Evolutionary conservation across 2,113 vertebrate genomes (phyloP).

Genomic region (Hassar affinis): DNA sequence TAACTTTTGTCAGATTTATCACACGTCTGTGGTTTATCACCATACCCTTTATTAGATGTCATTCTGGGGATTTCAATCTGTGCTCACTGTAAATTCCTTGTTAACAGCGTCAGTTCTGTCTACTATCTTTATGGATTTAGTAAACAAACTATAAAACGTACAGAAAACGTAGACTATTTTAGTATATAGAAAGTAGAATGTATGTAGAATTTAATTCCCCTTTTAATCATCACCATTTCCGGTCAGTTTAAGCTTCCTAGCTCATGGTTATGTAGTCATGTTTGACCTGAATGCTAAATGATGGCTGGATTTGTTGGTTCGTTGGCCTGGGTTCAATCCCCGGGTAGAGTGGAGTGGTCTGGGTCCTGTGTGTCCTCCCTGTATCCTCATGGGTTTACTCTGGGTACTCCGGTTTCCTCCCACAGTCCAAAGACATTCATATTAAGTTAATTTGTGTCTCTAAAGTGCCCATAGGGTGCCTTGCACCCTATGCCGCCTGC

Average conservation of each 20-base stretch:
- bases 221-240: background rate
- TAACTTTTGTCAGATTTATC: conserved; percentile 8
- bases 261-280: background rate
- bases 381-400: no score
- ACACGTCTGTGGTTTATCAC: background rate
- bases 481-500: no score
- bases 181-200: no score
- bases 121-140: background rate
- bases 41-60: background rate
- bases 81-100: background rate
- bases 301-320: background rate
- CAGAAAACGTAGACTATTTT: background rate
- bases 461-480: no score
- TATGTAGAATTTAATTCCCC: background rate
- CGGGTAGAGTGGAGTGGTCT: no score
- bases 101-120: background rate
- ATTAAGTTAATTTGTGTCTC: no score
- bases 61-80: background rate
- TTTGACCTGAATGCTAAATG: background rate
- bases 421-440: no score
- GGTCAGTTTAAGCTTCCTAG: background rate
- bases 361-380: no score
- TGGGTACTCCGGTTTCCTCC: no score
- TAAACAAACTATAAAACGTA: background rate
- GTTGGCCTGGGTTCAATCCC: no score